These are phyloP conservation scores for Neodiprion virginianus DNA, from an alignment of 1,140 invertebrate species.

Conservation along the genomic window DNA sequence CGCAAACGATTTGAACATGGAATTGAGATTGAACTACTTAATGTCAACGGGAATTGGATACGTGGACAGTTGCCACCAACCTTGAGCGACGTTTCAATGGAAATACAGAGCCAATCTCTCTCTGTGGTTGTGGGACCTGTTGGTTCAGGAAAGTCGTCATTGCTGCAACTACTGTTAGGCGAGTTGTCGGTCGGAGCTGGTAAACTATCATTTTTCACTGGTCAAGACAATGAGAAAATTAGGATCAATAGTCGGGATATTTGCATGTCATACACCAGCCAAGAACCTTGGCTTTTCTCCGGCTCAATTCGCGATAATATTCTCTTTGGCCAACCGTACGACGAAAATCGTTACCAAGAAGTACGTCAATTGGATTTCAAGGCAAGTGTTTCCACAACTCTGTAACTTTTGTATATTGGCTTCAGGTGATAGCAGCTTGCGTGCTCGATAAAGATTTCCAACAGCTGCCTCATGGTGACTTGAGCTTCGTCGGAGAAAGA, in stretches of 20 bases:
- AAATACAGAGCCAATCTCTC: conserved; percentile 70
- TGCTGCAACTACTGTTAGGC: conserved; percentile 75
- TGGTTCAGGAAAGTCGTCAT: conserved; percentile 80
- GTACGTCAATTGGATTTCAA: conserved; percentile 52
- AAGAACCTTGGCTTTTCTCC: conserved; percentile 80
- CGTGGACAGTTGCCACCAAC: conserved; percentile 49
- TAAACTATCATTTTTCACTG: conserved; percentile 48
- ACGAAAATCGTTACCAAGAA: conserved; percentile 72
- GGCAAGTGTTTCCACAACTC: no score
- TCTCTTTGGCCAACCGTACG: conserved; percentile 76
- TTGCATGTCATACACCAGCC: conserved; percentile 74
- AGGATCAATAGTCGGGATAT: conserved; percentile 59
- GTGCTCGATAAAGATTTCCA: conserved; percentile 77
- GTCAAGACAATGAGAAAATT: neutral
- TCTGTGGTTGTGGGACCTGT: conserved; percentile 80
- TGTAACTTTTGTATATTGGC: no score
- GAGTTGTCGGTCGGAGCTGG: conserved; percentile 74
- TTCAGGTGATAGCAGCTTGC: conserved; percentile 69
- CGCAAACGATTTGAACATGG: neutral
- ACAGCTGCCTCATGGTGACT: conserved; percentile 81
- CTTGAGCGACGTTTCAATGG: conserved; percentile 69
- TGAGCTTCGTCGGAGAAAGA: conserved; percentile 81
- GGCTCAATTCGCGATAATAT: conserved; percentile 80
- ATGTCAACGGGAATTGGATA: conserved; percentile 55
- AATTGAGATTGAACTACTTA: conserved; percentile 1